These are phyloP conservation scores for Trachops cirrhosus DNA, from an alignment of 2,797 vertebrate genomes.

Conservation along the genomic window DNA sequence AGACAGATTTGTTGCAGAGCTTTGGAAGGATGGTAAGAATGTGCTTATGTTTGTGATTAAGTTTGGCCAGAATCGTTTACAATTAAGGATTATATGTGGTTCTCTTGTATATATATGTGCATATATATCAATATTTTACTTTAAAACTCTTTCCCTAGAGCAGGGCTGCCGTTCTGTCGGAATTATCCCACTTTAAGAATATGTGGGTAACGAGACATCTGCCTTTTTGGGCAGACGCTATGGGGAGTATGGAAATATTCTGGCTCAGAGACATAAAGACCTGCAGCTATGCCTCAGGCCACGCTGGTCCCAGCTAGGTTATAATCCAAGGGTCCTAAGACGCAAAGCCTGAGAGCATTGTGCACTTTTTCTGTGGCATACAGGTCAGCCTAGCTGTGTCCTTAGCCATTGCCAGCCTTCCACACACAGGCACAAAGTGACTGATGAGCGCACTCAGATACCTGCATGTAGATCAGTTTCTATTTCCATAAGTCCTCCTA, in stretches of 20 bases:
- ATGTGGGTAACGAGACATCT: background rate
- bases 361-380: background rate
- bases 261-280: background rate
- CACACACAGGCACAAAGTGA: background rate
- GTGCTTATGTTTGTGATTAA: background rate
- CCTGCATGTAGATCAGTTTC: background rate
- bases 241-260: background rate
- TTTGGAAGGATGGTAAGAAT: constrained; percentile 93
- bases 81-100: background rate
- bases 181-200: constrained; percentile 22
- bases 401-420: background rate
- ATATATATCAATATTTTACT: background rate
- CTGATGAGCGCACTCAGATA: background rate
- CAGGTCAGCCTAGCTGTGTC: background rate
- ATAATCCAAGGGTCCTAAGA: background rate
- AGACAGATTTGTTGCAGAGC: constrained; percentile 92
- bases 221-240: background rate
- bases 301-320: background rate
- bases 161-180: constrained; percentile 69
- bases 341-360: background rate
- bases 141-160: constrained; percentile 64
- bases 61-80: background rate
- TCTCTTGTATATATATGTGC: background rate
- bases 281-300: background rate
- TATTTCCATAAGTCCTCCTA: background rate